Evolutionary conservation across 2,888 invertebrate genomes (phyloP), one percentile per base, ranked within the genome.

Genomic region (Mesodorylaimus sp.): DNA sequence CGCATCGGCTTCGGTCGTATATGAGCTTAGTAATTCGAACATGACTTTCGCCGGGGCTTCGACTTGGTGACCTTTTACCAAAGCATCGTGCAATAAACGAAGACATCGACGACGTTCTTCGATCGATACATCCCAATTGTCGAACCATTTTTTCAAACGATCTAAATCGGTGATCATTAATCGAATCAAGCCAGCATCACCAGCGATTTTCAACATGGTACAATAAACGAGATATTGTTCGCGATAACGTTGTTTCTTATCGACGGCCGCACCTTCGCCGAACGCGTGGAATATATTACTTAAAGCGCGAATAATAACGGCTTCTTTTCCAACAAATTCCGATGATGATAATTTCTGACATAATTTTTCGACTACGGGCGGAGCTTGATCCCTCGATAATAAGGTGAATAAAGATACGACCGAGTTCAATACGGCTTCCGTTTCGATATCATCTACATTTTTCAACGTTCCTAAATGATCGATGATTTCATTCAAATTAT

Each of bases 1-100:
- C 0, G 95, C 95, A 71, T 93, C 93, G 7, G 51, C 57, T 63
- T 91, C 91, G 53, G 88, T 82, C 25, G 89, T 91, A 69, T 95
- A 97, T 0, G 95, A 93, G 25, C 87, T 86, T 50, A 97, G 72
- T 1, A 97, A 73, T 68, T 91, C 91, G 54, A 93, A 81, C 95
- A 97, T 95, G 19, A 46, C 47, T 24, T 46, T 46, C 24, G 47
- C 36, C 21, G 25, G 38, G 3, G 5, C 47, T 16, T 36, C 47
- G 16, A 19, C 36, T 46, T 46, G 47, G 3, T 46, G 47, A 24
- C 47, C 41, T 39, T 39, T 39, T 10, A 10, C 21, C n/a, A 39
- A 39, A 19, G 41, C 10, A 5, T 13, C 10, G 21, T 39, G 41
- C 21, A 39, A 21, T 19, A 39, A 21, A 21, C 91, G 77, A 60